Conservation (phyloP, 2,113 vertebrate species). For the Phalacrocorax carbo region DNA sequence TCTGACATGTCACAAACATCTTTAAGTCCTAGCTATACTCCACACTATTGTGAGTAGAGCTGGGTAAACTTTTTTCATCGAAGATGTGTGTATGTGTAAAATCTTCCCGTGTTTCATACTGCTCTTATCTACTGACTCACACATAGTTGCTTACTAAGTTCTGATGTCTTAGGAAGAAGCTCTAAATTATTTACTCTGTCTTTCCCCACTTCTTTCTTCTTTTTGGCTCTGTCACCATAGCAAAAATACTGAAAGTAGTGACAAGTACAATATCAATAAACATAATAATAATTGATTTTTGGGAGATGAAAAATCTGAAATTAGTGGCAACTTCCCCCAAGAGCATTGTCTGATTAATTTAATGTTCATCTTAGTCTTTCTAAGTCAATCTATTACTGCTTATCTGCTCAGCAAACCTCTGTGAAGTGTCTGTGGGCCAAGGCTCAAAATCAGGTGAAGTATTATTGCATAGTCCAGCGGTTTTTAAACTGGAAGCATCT, state of each 20-base stretch:
- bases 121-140: neutral
- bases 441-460: neutral
- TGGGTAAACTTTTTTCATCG: neutral
- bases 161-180: conserved; percentile 6
- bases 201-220: conserved; percentile 47
- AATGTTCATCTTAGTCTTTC: conserved; percentile 74
- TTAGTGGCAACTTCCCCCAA: conserved; percentile 76
- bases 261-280: conserved; percentile 81
- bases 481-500: conserved; percentile 3
- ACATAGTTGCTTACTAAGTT: neutral
- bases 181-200: conserved; percentile 32
- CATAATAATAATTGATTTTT: conserved; percentile 84
- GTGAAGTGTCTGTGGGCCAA: conserved; percentile 51
- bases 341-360: conserved; percentile 78
- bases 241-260: conserved; percentile 69
- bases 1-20: neutral
- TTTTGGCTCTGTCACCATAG: conserved; percentile 59
- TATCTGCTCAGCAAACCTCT: conserved; percentile 60
- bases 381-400: conserved; percentile 56
- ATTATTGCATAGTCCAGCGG: conserved; percentile 51
- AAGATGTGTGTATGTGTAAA: neutral
- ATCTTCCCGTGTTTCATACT: neutral
- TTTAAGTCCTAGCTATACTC: neutral
- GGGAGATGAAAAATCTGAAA: conserved; percentile 79
- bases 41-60: neutral